Evolutionary conservation across 2,797 vertebrate species (phyloP).

Genomic region (Pyrocephalus nanus): DNA sequence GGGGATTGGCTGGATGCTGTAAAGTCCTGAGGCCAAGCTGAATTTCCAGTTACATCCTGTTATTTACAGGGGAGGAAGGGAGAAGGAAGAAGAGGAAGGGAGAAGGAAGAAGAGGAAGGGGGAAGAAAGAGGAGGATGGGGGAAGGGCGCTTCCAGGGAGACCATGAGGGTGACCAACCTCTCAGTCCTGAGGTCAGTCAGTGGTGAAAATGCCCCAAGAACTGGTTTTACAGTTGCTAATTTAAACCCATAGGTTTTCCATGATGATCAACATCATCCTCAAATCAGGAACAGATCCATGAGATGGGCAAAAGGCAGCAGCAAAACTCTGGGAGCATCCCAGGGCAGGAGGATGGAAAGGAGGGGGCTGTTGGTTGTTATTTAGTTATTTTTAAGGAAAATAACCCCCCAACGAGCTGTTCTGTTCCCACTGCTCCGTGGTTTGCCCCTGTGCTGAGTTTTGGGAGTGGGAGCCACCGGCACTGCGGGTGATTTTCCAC

Average conservation of each 20-base stretch:
- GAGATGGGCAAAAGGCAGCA: rapidly evolving
- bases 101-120: neutral
- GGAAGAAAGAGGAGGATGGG: neutral
- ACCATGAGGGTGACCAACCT: neutral
- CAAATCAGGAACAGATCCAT: neutral
- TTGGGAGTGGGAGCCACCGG: neutral
- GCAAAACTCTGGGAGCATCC: neutral
- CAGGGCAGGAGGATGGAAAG: neutral
- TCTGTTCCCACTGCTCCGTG: neutral
- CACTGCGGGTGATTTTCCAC: neutral
- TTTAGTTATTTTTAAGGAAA: neutral
- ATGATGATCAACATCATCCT: neutral
- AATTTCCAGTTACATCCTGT: neutral
- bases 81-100: neutral
- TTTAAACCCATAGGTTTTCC: neutral
- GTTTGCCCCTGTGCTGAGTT: neutral
- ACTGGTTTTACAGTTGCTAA: neutral
- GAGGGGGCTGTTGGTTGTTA: neutral
- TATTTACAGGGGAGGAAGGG: neutral
- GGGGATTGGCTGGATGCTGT: neutral
- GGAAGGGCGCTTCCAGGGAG: neutral
- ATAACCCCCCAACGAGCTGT: neutral
- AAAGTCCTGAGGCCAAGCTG: neutral
- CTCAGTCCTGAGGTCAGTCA: neutral
- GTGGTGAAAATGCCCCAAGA: neutral